These are phyloP conservation scores for Zosterops japonicus DNA, from an alignment of 2,113 vertebrate species.

Conservation along the genomic window DNA sequence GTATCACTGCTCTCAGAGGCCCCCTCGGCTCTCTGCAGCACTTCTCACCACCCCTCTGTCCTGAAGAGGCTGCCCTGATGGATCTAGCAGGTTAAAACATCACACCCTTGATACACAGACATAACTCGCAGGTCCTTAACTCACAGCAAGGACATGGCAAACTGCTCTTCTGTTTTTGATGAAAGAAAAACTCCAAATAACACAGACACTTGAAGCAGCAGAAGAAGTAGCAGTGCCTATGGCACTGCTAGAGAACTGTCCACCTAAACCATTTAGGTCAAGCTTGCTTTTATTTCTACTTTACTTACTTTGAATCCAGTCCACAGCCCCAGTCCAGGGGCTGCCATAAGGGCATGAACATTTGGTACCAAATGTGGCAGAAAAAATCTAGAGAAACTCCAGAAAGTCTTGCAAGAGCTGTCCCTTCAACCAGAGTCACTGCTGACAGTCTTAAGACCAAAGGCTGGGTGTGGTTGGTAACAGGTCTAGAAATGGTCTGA, in stretches of 20 bases:
- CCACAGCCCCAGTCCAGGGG: not conserved
- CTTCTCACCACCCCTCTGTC: not conserved
- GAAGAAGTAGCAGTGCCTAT: not conserved
- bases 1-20: not conserved
- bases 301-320: fast-evolving
- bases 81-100: not conserved
- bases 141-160: not conserved
- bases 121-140: not conserved
- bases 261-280: not conserved
- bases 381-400: not conserved
- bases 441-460: not conserved
- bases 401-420: not conserved
- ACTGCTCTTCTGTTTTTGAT: not conserved
- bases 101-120: not conserved
- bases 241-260: not conserved
- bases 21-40: fast-evolving
- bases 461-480: not conserved
- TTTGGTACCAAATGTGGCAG: not conserved
- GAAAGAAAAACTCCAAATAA: not conserved
- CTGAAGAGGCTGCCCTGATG: not conserved
- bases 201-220: not conserved
- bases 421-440: not conserved
- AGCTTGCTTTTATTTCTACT: not conserved
- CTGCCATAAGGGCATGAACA: not conserved
- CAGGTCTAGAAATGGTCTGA: not conserved